Percentiles rank a stretch among this genome's conserved stretches.
Conservation (phyloP, 1,140 invertebrate species). For the Drosophila nigromelanica region DNA sequence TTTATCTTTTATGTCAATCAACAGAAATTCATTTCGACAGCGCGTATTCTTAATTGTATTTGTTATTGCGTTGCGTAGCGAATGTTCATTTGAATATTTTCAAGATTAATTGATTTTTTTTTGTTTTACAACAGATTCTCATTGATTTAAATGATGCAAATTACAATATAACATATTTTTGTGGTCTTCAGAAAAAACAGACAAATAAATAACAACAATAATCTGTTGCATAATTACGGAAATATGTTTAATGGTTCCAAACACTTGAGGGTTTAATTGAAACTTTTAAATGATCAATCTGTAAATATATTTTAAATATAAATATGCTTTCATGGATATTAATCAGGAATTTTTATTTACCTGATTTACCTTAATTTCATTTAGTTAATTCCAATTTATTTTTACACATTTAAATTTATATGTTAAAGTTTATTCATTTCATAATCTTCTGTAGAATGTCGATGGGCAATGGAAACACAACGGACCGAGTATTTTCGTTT, state of each 20-base stretch:
- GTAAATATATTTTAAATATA: neutral
- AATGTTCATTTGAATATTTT: constrained; percentile 20
- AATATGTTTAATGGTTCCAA: neutral
- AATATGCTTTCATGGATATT: no score
- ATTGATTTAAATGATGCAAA: constrained; percentile 49
- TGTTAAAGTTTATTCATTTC: constrained; percentile 30
- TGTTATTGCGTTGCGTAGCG: neutral
- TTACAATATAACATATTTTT: constrained; percentile 1
- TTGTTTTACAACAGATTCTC: constrained; percentile 48
- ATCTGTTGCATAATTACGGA: neutral
- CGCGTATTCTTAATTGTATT: neutral
- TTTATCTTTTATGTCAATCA: constrained; percentile 60
- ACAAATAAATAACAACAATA: neutral
- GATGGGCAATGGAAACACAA: constrained; percentile 65
- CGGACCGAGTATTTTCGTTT: constrained; percentile 52
- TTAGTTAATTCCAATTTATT: neutral
- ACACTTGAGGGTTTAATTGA: neutral
- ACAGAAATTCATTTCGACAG: constrained; percentile 48
- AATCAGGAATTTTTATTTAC: no score
- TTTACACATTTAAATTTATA: neutral
- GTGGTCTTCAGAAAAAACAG: neutral
- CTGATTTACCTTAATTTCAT: no score
- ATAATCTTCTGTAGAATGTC: constrained; percentile 53
- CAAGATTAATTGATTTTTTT: constrained; percentile 38
- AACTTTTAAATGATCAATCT: neutral